Percentiles rank a stretch among this genome's conserved stretches.
Conservation (phyloP, 2,888 invertebrate species). For the Therioaphis trifolii region DNA sequence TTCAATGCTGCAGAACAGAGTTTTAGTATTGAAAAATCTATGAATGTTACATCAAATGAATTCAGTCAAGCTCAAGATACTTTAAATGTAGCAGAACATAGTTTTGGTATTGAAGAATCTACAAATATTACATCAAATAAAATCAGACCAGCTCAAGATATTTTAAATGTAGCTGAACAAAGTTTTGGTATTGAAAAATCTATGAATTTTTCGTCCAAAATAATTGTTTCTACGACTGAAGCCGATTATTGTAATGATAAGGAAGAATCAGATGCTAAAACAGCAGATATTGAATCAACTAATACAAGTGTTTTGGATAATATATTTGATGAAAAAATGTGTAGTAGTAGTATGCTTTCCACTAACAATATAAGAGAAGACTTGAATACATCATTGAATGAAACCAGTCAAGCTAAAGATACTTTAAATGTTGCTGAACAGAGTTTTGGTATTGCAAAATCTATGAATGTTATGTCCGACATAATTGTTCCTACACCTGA, state of each 20-base stretch:
- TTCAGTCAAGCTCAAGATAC: not conserved
- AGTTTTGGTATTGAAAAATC: not conserved
- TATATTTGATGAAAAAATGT: not conserved
- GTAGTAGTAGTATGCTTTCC: too few relatives aligned
- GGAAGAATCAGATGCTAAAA: not conserved
- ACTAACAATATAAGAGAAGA: too few relatives aligned
- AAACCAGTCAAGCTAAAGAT: not conserved
- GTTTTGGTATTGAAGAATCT: not conserved
- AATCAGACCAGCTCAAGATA: not conserved
- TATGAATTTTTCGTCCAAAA: not conserved
- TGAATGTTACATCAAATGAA: not conserved
- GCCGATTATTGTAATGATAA: too few relatives aligned
- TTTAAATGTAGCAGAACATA: not conserved
- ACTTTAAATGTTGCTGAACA: not conserved
- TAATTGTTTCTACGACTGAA: too few relatives aligned
- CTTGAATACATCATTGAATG: constrained; percentile 1
- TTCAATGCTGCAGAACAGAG: not conserved
- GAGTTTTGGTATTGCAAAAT: not conserved
- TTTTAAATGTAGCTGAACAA: not conserved
- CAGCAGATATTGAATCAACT: not conserved
- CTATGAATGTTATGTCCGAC: not conserved
- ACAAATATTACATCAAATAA: not conserved
- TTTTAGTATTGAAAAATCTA: not conserved
- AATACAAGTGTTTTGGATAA: not conserved
- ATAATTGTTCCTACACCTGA: not conserved